Conservation (phyloP, 1,140 invertebrate genomes). For the Subanguina moxae region DNA sequence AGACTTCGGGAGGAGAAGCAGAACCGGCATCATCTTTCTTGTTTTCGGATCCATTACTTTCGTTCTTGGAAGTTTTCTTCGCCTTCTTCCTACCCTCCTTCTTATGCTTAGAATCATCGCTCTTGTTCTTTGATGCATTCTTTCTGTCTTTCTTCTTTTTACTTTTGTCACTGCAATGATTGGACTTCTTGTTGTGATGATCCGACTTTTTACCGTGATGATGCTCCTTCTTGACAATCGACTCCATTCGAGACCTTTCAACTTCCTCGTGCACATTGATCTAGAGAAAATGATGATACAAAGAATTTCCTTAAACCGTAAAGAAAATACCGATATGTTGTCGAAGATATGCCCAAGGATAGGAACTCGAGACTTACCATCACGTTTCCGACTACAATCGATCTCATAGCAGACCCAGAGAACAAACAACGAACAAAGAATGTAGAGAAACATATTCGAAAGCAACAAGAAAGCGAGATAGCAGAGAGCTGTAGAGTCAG, state of each 20-base stretch:
- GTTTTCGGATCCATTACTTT: no score
- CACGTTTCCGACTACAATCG: not conserved
- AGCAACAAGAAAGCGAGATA: no score
- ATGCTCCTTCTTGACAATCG: not conserved
- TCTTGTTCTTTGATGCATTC: no score
- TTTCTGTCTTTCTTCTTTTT: not conserved
- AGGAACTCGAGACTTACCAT: not conserved
- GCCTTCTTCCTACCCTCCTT: no score
- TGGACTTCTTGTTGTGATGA: not conserved
- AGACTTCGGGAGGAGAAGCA: not conserved
- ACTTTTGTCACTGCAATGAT: not conserved
- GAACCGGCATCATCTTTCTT: no score
- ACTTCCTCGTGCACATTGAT: constrained; percentile 2
- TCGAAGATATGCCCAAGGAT: not conserved
- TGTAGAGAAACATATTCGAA: not conserved
- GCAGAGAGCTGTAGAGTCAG: no score
- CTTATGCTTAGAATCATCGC: no score
- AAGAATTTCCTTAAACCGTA: not conserved
- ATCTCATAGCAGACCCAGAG: constrained; percentile 6
- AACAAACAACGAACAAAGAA: not conserved
- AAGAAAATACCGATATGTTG: not conserved
- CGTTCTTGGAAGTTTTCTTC: no score
- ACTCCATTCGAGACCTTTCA: not conserved
- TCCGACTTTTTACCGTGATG: not conserved
- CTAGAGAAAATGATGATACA: not conserved